Conservation (phyloP, 92 coral and sea anemone genomes). For the Palythoa grandiflora region DNA sequence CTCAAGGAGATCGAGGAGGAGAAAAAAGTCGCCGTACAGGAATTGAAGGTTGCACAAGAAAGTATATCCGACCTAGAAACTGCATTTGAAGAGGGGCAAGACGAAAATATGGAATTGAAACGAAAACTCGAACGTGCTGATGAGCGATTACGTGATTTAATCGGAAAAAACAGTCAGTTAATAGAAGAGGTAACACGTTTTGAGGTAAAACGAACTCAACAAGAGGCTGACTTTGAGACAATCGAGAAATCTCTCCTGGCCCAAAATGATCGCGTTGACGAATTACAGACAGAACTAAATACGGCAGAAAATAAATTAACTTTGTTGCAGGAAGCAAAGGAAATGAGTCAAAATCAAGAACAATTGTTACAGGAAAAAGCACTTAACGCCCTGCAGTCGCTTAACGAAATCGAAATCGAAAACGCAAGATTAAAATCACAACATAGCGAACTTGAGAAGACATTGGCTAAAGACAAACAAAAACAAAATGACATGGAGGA, state of each 20-base stretch:
- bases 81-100: slow-evolving; percentile 74
- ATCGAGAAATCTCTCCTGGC: slow-evolving; percentile 49
- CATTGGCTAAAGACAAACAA: slow-evolving; percentile 54
- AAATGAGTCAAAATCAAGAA: slow-evolving; percentile 70
- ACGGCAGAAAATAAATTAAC: slow-evolving; percentile 61
- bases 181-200: slow-evolving; percentile 51
- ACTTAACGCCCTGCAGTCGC: slow-evolving; percentile 61
- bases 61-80: slow-evolving; percentile 72
- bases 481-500: slow-evolving; percentile 67
- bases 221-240: slow-evolving; percentile 54
- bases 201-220: slow-evolving; percentile 56
- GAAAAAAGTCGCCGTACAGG: slow-evolving; percentile 54
- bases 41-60: slow-evolving; percentile 68
- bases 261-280: slow-evolving; percentile 57
- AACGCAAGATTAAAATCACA: slow-evolving; percentile 61
- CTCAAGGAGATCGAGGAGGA: slow-evolving; percentile 53
- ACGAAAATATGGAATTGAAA: slow-evolving; percentile 55
- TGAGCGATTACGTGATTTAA: slow-evolving; percentile 55
- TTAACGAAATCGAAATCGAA: slow-evolving; percentile 68
- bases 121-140: slow-evolving; percentile 66
- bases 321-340: slow-evolving; percentile 69
- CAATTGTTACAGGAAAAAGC: slow-evolving; percentile 74
- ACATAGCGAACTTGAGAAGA: slow-evolving; percentile 63
- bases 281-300: slow-evolving; percentile 62
- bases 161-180: slow-evolving; percentile 52